These are phyloP conservation scores for Listronotus oregonensis DNA, from an alignment of 1,140 invertebrate species.

Conservation along the genomic window DNA sequence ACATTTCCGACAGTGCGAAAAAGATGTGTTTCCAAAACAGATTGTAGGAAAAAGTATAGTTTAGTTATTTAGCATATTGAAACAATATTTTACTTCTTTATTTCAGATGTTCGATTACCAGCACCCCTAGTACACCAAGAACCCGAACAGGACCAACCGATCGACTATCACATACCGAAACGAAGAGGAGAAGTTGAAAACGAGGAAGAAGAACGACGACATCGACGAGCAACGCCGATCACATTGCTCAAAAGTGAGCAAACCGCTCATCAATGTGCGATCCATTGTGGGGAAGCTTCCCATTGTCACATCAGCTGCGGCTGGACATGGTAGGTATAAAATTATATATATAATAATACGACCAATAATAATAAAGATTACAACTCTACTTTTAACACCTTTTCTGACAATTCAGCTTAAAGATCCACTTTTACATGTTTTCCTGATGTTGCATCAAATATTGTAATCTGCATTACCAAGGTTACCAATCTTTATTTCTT, in stretches of 20 bases:
- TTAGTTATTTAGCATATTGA: no score
- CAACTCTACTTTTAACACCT: no score
- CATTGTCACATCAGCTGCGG: constrained; percentile 69
- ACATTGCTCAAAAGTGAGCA: constrained; percentile 64
- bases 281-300: constrained; percentile 58
- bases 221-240: constrained; percentile 63
- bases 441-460: no score
- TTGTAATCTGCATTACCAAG: no score
- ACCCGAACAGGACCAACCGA: constrained; percentile 80
- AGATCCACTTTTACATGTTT: no score
- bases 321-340: constrained; percentile 71
- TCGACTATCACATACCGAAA: constrained; percentile 86
- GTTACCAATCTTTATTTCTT: no score
- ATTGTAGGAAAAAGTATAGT: no score
- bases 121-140: constrained; percentile 58
- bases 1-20: no score
- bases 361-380: no score
- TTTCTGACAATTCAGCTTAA: no score
- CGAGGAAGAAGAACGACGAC: constrained; percentile 64
- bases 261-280: constrained; percentile 54
- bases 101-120: constrained; percentile 56
- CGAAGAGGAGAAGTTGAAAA: constrained; percentile 70
- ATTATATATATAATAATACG: no score
- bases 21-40: no score
- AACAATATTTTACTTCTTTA: neutral